Evolutionary conservation across 1,140 invertebrate species (phyloP).

Genomic region (Hylaeus volcanicus): DNA sequence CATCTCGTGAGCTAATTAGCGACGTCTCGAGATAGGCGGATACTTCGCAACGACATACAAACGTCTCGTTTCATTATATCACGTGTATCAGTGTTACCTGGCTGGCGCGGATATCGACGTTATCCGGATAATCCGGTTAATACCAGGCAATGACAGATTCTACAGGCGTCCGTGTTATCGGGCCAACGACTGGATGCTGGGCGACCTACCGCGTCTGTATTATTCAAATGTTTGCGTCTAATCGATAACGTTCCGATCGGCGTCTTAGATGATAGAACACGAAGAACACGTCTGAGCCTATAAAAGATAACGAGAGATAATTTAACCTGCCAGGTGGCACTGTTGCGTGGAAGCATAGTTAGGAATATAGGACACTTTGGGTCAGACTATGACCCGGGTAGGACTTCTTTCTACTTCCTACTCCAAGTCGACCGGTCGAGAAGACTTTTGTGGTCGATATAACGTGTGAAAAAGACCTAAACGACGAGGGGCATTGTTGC

Average conservation of each 20-base stretch:
- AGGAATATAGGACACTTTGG: too few species aligned
- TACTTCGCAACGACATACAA: neutral
- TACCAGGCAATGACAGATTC: slow-evolving; percentile 50
- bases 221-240: slow-evolving; percentile 28
- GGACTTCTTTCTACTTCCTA: too few species aligned
- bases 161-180: slow-evolving; percentile 35
- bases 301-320: too few species aligned
- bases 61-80: slow-evolving; percentile 26
- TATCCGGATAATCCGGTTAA: slow-evolving; percentile 48
- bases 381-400: too few species aligned
- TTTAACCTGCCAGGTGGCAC: too few species aligned
- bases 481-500: too few species aligned
- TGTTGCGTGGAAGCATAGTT: too few species aligned
- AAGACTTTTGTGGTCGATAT: too few species aligned
- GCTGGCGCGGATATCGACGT: slow-evolving; percentile 28
- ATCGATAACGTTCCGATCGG: neutral
- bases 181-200: slow-evolving; percentile 5
- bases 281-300: too few species aligned
- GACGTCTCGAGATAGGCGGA: neutral
- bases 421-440: too few species aligned
- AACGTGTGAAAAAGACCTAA: too few species aligned
- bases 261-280: too few species aligned
- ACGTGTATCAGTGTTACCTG: slow-evolving; percentile 30
- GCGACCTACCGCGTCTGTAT: slow-evolving; percentile 25
- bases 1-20: slow-evolving; percentile 1